These are phyloP conservation scores for Thalassaphorura encarpata DNA, from an alignment of 1,140 invertebrate species.

Conservation along the genomic window DNA sequence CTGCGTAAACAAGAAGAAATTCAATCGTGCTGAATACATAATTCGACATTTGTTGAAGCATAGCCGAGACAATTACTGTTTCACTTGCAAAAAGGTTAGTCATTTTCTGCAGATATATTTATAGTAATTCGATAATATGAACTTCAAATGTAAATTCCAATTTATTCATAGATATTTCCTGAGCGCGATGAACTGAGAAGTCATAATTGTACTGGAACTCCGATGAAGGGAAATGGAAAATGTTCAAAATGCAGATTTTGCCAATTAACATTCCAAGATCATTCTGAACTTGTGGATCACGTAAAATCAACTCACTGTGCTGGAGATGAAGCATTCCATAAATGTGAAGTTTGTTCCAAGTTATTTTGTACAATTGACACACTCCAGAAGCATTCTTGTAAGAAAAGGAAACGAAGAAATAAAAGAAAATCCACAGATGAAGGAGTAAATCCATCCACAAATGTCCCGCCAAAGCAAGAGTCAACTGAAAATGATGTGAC, in stretches of 20 bases:
- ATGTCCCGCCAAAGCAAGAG: background rate
- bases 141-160: background rate
- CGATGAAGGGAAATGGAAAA: too few species aligned
- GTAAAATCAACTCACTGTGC: background rate
- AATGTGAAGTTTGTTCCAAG: background rate
- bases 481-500: background rate
- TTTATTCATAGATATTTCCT: too few species aligned
- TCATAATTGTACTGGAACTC: too few species aligned
- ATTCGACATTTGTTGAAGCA: conserved; percentile 40
- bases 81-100: background rate
- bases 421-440: background rate
- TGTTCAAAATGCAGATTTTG: too few species aligned
- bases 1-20: conserved; percentile 41
- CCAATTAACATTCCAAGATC: too few species aligned
- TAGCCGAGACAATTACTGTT: background rate
- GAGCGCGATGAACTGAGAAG: too few species aligned
- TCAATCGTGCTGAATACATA: conserved; percentile 40
- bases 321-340: background rate
- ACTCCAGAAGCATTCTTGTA: background rate
- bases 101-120: too few species aligned
- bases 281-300: too few species aligned
- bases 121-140: background rate
- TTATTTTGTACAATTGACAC: background rate
- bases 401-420: background rate
- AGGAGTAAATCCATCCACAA: background rate